A percentile compares a stretch with the other conserved stretches of the same genome.
Evolutionary conservation across 2,888 invertebrate species (phyloP).

Genomic region (Microctonus brassicae): DNA sequence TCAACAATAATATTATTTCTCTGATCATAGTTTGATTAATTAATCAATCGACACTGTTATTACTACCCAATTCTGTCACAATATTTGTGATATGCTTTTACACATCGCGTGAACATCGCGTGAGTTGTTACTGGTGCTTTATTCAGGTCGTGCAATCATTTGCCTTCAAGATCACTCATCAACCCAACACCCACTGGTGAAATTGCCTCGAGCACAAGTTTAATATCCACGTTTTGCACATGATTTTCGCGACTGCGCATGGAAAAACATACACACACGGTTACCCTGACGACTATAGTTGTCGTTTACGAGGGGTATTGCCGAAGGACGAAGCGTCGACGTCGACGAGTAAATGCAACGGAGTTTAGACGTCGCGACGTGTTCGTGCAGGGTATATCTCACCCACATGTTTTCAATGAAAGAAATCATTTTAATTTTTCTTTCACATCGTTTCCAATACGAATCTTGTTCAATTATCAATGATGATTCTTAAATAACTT

Average conservation of each 20-base stretch:
- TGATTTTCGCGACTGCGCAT: slow-evolving; percentile 27
- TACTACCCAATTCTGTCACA: background rate
- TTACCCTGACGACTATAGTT: slow-evolving; percentile 23
- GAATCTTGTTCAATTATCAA: no score
- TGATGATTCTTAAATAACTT: no score
- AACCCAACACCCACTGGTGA: background rate
- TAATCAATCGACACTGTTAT: background rate
- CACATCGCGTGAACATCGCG: slow-evolving; percentile 27
- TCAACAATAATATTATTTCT: background rate
- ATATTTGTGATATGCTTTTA: background rate
- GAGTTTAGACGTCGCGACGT: slow-evolving; percentile 25
- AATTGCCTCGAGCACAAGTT: slow-evolving; percentile 27
- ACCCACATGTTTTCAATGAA: background rate
- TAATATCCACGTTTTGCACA: background rate
- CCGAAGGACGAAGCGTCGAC: slow-evolving; percentile 12
- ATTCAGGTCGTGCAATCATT: slow-evolving; percentile 18
- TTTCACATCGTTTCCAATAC: no score
- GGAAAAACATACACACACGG: slow-evolving; percentile 13
- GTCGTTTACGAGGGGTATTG: background rate
- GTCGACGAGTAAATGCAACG: slow-evolving; percentile 9
- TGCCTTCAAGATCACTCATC: slow-evolving; percentile 10
- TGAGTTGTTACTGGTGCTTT: slow-evolving; percentile 29
- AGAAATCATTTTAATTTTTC: no score
- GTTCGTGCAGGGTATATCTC: slow-evolving; percentile 13
- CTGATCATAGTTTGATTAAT: background rate